phyloP scores from a whole-genome alignment of 2,888 invertebrate genomes.

The Rotaria socialis region DNA sequence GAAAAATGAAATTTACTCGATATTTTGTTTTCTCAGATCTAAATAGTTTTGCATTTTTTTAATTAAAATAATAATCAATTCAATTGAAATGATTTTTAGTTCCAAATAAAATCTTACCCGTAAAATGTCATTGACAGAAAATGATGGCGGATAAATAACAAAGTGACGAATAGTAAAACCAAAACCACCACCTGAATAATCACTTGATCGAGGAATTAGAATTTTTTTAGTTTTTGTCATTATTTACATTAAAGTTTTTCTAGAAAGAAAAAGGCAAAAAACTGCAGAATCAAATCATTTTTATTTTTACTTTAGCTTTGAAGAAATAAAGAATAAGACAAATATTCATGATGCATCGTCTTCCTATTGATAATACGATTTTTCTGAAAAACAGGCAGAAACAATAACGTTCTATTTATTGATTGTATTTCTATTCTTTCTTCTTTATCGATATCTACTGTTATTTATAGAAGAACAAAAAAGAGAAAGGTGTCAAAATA shows the following conservation, averaged over 20 bases:
- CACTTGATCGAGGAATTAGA: constrained; percentile 35
- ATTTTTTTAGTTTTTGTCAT: not conserved
- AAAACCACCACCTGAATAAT: constrained; percentile 73
- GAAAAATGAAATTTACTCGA: not conserved
- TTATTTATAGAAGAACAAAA: not conserved
- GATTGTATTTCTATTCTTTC: not conserved
- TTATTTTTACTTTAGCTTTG: not conserved
- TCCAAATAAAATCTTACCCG: not conserved
- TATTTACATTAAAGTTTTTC: not conserved
- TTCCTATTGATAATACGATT: not conserved
- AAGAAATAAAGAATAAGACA: not conserved
- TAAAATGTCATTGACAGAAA: constrained; percentile 61
- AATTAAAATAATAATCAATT: no score
- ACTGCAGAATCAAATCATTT: not conserved
- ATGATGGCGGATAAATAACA: constrained; percentile 83
- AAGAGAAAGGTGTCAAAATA: not conserved
- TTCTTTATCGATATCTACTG: not conserved
- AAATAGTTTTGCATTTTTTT: not conserved
- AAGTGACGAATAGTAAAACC: constrained; percentile 90
- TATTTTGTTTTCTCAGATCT: not conserved
- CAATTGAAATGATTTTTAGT: not conserved
- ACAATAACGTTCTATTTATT: not conserved
- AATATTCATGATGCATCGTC: not conserved
- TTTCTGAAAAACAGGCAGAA: not conserved
- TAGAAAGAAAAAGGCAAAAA: not conserved